Evolutionary conservation across 2,888 invertebrate genomes (phyloP).

Genomic region (Chorisops tibialis): DNA sequence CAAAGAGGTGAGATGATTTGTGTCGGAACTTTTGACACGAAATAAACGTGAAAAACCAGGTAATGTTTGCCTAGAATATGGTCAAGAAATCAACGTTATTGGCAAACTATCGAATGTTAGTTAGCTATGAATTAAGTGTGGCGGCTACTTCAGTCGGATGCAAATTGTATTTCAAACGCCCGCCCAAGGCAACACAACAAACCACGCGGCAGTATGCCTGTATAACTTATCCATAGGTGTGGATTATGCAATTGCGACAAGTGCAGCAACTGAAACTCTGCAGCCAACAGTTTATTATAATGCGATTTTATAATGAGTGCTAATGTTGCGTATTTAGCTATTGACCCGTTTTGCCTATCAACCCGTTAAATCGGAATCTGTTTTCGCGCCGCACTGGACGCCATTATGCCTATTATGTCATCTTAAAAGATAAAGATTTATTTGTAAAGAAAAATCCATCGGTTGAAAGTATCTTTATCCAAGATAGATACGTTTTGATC

Average conservation of each 20-base stretch:
- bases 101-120: too few relatives aligned
- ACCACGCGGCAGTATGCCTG: not conserved
- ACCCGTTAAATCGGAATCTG: constrained; percentile 2
- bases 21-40: too few relatives aligned
- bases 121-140: too few relatives aligned
- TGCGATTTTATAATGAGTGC: constrained; percentile 12
- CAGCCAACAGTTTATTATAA: constrained; percentile 8
- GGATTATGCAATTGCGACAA: not conserved
- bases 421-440: too few relatives aligned
- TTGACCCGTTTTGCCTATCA: constrained; percentile 14
- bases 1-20: too few relatives aligned
- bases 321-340: constrained; percentile 15
- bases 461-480: too few relatives aligned
- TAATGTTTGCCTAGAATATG: too few relatives aligned
- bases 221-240: not conserved
- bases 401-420: too few relatives aligned
- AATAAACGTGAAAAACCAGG: too few relatives aligned
- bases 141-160: constrained; percentile 18
- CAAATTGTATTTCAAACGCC: constrained; percentile 17
- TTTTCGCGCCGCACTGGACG: not conserved
- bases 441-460: too few relatives aligned
- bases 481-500: too few relatives aligned
- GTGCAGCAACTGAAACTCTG: not conserved
- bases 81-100: too few relatives aligned
- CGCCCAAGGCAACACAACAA: constrained; percentile 13